phyloP scores from a whole-genome alignment of 2,797 vertebrate genomes.

The Lutjanus argentimaculatus region DNA sequence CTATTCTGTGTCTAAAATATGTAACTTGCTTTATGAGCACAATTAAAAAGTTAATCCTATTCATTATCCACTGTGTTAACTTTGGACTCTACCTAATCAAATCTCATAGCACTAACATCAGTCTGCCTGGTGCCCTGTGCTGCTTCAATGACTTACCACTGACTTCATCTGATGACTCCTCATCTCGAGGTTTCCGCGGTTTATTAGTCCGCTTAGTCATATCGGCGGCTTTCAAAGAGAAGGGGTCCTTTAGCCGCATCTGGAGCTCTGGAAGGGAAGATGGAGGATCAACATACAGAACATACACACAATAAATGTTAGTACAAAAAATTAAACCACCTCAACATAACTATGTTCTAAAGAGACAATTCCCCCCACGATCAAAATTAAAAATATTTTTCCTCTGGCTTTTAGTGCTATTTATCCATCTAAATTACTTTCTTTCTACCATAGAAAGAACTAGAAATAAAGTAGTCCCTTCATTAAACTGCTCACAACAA shows the following conservation, averaged over 20 bases:
- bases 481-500: too few relatives aligned
- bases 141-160: slow-evolving; percentile 85
- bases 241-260: slow-evolving; percentile 98
- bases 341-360: not conserved
- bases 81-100: not conserved
- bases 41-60: not conserved
- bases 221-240: slow-evolving; percentile 89
- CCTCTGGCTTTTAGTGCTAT: too few relatives aligned
- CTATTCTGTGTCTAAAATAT: not conserved
- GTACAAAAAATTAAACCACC: not conserved
- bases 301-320: not conserved
- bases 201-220: slow-evolving; percentile 95
- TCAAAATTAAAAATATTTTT: too few relatives aligned
- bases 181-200: slow-evolving; percentile 91
- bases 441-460: too few relatives aligned
- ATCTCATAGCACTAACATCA: not conserved
- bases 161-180: slow-evolving; percentile 98
- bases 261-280: slow-evolving; percentile 81
- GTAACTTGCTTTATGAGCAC: not conserved
- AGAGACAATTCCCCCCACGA: too few relatives aligned
- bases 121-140: not conserved
- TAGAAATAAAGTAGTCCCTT: too few relatives aligned
- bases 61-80: not conserved
- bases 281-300: not conserved
- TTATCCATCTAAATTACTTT: too few relatives aligned